Evolutionary conservation across 2,888 invertebrate species (phyloP).

Genomic region (Apamea sordens): DNA sequence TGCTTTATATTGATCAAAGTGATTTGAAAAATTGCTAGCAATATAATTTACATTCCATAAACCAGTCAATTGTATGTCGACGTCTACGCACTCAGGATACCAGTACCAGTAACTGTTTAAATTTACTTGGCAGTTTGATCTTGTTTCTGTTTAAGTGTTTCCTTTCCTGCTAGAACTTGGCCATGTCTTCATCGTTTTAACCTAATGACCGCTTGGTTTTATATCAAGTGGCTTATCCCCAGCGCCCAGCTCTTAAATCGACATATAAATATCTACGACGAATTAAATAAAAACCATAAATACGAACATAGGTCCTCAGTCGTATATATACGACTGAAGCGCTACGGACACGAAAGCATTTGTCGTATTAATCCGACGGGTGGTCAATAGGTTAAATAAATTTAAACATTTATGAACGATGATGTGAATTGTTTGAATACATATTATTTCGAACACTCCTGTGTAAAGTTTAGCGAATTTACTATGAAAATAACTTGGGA

Average conservation of each 20-base stretch:
- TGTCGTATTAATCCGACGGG: background rate
- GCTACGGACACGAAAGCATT: background rate
- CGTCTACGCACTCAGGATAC: slow-evolving; percentile 39
- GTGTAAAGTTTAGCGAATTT: slow-evolving; percentile 79
- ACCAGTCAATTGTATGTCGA: slow-evolving; percentile 51
- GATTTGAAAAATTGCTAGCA: slow-evolving; percentile 64
- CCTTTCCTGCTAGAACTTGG: slow-evolving; percentile 28
- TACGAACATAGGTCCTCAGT: background rate
- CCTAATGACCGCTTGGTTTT: background rate
- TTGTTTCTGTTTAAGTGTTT: slow-evolving; percentile 45
- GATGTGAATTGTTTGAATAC: slow-evolving; percentile 60
- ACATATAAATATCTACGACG: background rate
- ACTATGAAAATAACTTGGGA: slow-evolving; percentile 73
- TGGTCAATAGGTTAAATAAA: slow-evolving; percentile 38
- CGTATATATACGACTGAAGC: background rate
- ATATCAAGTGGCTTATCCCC: background rate
- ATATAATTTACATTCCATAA: slow-evolving; percentile 72
- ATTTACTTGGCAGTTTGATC: slow-evolving; percentile 62
- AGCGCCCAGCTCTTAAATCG: background rate
- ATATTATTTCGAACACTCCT: slow-evolving; percentile 73
- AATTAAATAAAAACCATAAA: background rate
- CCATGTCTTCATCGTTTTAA: slow-evolving; percentile 31
- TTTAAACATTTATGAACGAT: slow-evolving; percentile 57
- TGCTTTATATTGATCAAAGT: slow-evolving; percentile 68
- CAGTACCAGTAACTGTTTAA: slow-evolving; percentile 57